Base-by-base conservation (phyloP, 2,113 vertebrate genomes). In the Atherinomorus stipes region DNA sequence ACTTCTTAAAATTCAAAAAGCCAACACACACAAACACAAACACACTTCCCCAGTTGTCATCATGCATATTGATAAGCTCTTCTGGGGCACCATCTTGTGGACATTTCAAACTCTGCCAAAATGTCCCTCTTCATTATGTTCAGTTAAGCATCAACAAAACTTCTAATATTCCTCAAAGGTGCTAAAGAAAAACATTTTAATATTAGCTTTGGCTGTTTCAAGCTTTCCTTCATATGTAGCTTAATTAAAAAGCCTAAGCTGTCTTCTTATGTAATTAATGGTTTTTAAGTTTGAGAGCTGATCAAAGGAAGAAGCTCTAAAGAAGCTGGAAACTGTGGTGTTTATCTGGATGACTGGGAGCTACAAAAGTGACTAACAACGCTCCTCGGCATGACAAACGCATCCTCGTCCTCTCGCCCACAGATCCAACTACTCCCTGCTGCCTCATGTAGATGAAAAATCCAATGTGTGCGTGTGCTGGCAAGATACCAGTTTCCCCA, bases 21-120 rank as follows among this genome's bases (percentile, higher is more conserved):
- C 64, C 65, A 12, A 34, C 3, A 34, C 53, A 58, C 54, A 31
- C n/a, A 10, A 38, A 51, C 31, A 50, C 26, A 81, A 1, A 57
- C 42, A 1, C 67, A 63, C 62, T 66, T 61, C 58, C 67, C 61
- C 2, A 2, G 71, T 61, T 71, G 74, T 76, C 81, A 81, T 52
- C 57, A 3, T 80, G 83, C 79, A 89, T 88, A 71, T 58, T 86
- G 78, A 84, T 89, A 62, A 76, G 15, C 44, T 72, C 58, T 38
- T 70, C 68, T 69, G 83, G 59, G 85, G 85, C 87, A 71, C 88
- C 90, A 90, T 74, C 90, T 83, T 76, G 84, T 89, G 89, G 90
- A 62, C 78, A 47, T 81, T 77, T 72, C 18, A n/a, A 22, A 2
- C 64, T 58, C 47, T 25, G 58, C 51, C 3, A 5, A 75, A 74